These are phyloP conservation scores for Triplophysa rosa DNA, from an alignment of 2,113 vertebrate species.

Conservation along the genomic window DNA sequence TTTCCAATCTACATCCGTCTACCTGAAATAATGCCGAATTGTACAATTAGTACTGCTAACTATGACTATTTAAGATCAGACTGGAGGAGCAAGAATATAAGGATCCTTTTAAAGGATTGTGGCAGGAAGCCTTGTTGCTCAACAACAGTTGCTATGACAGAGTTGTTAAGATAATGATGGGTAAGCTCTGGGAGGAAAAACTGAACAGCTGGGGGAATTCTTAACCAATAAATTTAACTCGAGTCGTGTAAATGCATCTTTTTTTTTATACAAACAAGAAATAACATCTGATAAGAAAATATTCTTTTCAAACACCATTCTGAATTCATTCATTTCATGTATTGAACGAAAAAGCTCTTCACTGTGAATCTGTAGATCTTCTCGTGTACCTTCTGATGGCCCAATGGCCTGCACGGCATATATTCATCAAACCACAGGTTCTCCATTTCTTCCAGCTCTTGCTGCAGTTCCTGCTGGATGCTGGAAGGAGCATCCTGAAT, in stretches of 20 bases:
- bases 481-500: conserved; percentile 65
- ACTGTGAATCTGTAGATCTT: conserved; percentile 3
- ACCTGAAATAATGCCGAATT: too few species aligned
- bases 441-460: conserved; percentile 81
- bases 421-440: conserved; percentile 88
- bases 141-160: conserved; percentile 58
- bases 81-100: conserved; percentile 33
- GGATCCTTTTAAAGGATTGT: conserved; percentile 28
- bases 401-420: conserved; percentile 81
- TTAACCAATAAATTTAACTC: background rate
- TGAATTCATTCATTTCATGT: background rate
- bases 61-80: background rate
- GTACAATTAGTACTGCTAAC: too few species aligned
- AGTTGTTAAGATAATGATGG: conserved; percentile 58
- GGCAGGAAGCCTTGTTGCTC: conserved; percentile 28
- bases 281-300: too few species aligned
- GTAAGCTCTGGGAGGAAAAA: conserved; percentile 5
- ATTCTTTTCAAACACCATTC: too few species aligned
- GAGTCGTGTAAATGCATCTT: background rate
- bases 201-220: conserved; percentile 2
- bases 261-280: background rate
- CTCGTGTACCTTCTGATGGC: conserved; percentile 80
- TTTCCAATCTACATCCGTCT: too few species aligned
- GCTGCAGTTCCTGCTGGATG: conserved; percentile 69
- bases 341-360: background rate